Evolutionary conservation across 2,888 invertebrate species (phyloP).

Genomic region (Drosophila tripunctata): DNA sequence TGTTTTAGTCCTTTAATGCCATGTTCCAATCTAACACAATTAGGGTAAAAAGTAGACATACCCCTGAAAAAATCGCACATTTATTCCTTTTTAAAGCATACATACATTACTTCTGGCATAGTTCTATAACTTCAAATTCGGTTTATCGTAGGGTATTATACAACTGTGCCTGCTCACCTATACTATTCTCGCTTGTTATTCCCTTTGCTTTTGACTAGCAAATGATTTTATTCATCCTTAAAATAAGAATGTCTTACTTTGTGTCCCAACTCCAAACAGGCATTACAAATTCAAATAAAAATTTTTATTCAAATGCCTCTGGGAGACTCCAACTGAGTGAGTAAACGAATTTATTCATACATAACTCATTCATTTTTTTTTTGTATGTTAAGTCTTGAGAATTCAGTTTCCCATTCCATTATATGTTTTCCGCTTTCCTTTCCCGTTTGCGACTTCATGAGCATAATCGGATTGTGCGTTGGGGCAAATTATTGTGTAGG

Average conservation of each 20-base stretch:
- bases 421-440: background rate
- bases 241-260: constrained; percentile 13
- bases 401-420: background rate
- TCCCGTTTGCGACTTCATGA: background rate
- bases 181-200: no score
- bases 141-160: no score
- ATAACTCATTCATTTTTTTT: constrained; percentile 26
- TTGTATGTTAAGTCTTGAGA: background rate
- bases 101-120: no score
- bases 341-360: constrained; percentile 1
- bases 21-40: no score
- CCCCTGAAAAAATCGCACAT: no score
- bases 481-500: constrained; percentile 57
- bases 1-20: no score
- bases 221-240: constrained; percentile 36
- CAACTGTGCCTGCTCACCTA: no score
- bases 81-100: no score
- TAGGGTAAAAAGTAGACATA: no score
- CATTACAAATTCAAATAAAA: constrained; percentile 41
- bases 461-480: constrained; percentile 59
- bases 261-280: background rate
- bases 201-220: constrained; percentile 13
- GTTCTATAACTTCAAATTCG: no score
- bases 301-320: constrained; percentile 50
- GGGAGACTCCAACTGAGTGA: background rate